A percentile compares a stretch with the other conserved stretches of the same genome.
Evolutionary conservation across 2,888 invertebrate genomes (phyloP).

Genomic region (Pachycephus smyrnensis): DNA sequence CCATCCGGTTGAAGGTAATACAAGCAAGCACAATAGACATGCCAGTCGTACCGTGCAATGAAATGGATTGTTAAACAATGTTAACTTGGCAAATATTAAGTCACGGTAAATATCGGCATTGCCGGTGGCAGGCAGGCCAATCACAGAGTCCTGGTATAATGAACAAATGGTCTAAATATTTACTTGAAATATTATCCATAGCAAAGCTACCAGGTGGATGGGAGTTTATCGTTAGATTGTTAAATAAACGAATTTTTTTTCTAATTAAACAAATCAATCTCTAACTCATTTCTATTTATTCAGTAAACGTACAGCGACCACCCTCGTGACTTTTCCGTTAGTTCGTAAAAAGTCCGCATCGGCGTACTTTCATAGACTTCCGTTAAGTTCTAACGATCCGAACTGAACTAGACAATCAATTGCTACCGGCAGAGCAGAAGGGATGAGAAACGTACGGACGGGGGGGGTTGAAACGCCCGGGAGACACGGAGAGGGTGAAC

Average conservation of each 20-base stretch:
- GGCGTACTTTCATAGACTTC: too few relatives aligned
- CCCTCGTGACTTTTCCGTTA: too few relatives aligned
- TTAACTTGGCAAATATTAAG: conserved; percentile 11
- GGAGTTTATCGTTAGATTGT: neutral
- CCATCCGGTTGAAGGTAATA: neutral
- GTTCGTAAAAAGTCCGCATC: too few relatives aligned
- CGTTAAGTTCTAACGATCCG: too few relatives aligned
- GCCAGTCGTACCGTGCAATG: neutral
- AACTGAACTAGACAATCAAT: too few relatives aligned
- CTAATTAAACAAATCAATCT: neutral
- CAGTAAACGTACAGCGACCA: too few relatives aligned
- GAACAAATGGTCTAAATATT: neutral
- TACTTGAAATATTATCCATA: neutral
- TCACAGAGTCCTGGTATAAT: neutral
- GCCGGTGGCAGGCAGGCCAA: neutral
- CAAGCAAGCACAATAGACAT: neutral
- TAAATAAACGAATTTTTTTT: neutral
- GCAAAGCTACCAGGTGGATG: neutral
- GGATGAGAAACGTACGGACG: too few relatives aligned
- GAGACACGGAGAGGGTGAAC: neutral
- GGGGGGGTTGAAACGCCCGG: too few relatives aligned
- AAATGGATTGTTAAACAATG: conserved; percentile 12
- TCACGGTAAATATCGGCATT: neutral
- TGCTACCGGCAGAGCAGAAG: too few relatives aligned
- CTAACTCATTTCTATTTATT: too few relatives aligned